phyloP scores from a whole-genome alignment of 2,797 vertebrate species.

The Hoplostethus atlanticus region DNA sequence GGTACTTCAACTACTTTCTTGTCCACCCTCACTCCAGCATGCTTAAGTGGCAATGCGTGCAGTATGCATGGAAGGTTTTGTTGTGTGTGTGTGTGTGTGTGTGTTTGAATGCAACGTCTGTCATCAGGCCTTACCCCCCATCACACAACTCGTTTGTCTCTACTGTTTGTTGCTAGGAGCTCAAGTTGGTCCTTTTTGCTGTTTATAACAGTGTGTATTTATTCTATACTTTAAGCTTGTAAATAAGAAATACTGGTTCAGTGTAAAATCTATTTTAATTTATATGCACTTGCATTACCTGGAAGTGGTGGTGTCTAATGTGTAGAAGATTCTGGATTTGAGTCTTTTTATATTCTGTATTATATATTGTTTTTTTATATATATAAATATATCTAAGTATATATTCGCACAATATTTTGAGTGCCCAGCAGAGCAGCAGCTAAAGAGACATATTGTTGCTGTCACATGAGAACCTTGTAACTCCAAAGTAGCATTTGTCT shows the following conservation, averaged over 20 bases:
- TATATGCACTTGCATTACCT: slow-evolving; percentile 99
- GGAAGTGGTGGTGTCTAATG: slow-evolving; percentile 92
- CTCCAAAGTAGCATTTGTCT: slow-evolving; percentile 24
- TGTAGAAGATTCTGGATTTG: slow-evolving; percentile 94
- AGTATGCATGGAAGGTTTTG: slow-evolving; percentile 40
- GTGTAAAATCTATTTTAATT: slow-evolving; percentile 99
- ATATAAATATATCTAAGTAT: slow-evolving; percentile 78
- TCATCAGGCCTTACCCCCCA: slow-evolving; percentile 74
- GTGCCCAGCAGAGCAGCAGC: slow-evolving; percentile 89
- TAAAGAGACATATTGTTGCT: slow-evolving; percentile 83
- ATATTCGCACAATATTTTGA: slow-evolving; percentile 85
- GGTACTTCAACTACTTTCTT: slow-evolving; percentile 76
- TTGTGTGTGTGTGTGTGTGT: slow-evolving; percentile 45
- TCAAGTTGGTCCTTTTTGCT: slow-evolving; percentile 95
- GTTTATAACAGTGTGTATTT: slow-evolving; percentile 99
- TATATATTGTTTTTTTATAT: slow-evolving; percentile 76
- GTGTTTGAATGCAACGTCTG: slow-evolving; percentile 56
- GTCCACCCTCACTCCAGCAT: slow-evolving; percentile 55
- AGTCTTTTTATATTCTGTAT: slow-evolving; percentile 91
- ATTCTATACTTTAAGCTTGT: slow-evolving; percentile 93
- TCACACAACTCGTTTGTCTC: slow-evolving; percentile 80
- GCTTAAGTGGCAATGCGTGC: slow-evolving; percentile 62
- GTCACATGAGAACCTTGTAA: slow-evolving; percentile 74
- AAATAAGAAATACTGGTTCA: slow-evolving; percentile 97
- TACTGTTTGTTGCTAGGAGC: slow-evolving; percentile 90